Evolutionary conservation across 2,797 vertebrate species (phyloP).

Genomic region (Malurus leucopterus): DNA sequence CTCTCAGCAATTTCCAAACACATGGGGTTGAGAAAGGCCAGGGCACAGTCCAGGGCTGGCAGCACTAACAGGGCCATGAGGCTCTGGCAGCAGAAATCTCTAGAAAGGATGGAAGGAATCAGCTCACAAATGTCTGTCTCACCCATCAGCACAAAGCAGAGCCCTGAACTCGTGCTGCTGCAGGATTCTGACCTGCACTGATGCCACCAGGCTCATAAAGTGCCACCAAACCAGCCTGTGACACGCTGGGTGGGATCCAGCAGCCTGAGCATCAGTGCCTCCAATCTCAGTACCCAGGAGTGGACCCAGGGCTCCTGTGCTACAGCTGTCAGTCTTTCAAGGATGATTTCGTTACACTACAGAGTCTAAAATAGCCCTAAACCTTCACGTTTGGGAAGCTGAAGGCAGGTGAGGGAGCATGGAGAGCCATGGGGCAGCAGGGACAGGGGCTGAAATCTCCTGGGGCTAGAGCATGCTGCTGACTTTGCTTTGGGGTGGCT

Average conservation of each 20-base stretch:
- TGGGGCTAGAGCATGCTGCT: neutral
- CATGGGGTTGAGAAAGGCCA: neutral
- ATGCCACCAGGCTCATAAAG: neutral
- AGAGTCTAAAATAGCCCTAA: neutral
- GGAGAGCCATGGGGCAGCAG: neutral
- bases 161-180: neutral
- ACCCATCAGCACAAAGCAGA: neutral
- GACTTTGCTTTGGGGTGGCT: neutral
- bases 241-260: neutral
- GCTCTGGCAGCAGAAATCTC: neutral
- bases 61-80: neutral
- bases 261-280: neutral
- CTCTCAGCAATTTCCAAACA: neutral
- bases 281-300: neutral
- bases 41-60: neutral
- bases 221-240: neutral
- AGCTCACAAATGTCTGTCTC: neutral
- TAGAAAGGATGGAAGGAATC: neutral
- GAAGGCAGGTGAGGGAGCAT: neutral
- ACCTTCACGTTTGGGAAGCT: neutral
- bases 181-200: neutral
- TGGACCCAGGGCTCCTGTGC: neutral
- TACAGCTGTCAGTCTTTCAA: accelerated
- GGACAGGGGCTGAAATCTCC: accelerated
- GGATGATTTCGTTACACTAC: neutral